Base-by-base conservation (phyloP, 1,140 invertebrate species). In the Zophobas morio region DNA sequence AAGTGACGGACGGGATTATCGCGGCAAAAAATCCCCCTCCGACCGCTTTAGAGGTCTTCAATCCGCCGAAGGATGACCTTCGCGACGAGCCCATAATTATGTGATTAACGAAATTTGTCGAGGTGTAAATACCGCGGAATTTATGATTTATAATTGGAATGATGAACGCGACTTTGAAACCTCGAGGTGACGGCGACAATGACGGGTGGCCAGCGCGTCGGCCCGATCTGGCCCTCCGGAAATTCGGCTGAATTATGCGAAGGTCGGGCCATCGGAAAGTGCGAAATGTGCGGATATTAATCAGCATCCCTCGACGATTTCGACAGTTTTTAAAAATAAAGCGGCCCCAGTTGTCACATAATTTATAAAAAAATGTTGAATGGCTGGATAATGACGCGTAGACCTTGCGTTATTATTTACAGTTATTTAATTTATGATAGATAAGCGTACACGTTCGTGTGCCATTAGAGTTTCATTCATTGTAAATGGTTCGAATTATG, bases 331-430 rank as follows among this genome's bases (percentile, higher is more conserved):
- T 60, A 60, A 35, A 36, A 60, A 60, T 60, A 60, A 60, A 60
- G 35, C 56, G 56, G 56, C 56, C 56, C 3, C 35, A 57, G 1
- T 32, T 57, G 42, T 46, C 42, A 3, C 42, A 57, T 57, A 33
- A 57, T 57, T 57, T 33, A 57, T 57, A 57, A 57, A 57, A 60
- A 60, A 60, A 60, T 60, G 8, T 36, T 36, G 56, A 60, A 60
- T 6, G 1, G 34, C 36, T 36, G 56, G 37, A 60, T 6, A 1
- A 8, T 39, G 56, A 60, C 42, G 42, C 42, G 42, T 4, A 46
- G 42, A 46, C 56, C 56, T 60, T 60, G 56, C 6, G 34, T n/a
- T 37, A n/a, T 60, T 4, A 57, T 57, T 57, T 60, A 60, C 56
- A 3, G 56, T 60, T 60, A 60, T 60, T 35, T 60, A 60, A 60